Conservation (phyloP, 2,113 vertebrate genomes). For the Chunga burmeisteri region DNA sequence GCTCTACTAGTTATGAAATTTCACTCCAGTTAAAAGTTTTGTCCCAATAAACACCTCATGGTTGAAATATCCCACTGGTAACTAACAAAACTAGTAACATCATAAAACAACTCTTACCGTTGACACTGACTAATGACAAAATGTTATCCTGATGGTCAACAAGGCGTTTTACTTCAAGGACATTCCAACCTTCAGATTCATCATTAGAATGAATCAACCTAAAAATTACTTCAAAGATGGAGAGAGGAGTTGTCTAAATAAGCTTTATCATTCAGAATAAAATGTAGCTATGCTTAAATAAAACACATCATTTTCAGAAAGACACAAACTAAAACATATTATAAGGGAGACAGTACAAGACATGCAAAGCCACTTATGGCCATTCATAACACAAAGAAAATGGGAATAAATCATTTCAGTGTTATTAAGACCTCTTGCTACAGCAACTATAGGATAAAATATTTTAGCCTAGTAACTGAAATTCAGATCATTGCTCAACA, state of each 20-base stretch:
- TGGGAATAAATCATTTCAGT: neutral
- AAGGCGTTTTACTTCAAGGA: slow-evolving; percentile 81
- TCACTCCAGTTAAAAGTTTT: neutral
- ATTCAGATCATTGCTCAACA: neutral
- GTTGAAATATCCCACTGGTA: neutral
- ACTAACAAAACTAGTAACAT: neutral
- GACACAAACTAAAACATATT: neutral
- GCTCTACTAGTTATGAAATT: neutral
- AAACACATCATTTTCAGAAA: neutral
- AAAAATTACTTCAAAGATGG: slow-evolving; percentile 85
- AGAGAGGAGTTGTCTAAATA: neutral
- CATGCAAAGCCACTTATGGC: neutral
- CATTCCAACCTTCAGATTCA: slow-evolving; percentile 65
- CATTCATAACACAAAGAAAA: neutral
- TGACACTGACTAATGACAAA: slow-evolving; percentile 84
- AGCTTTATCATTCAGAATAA: neutral
- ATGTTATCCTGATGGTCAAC: slow-evolving; percentile 90
- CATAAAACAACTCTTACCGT: slow-evolving; percentile 71
- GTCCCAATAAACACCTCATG: neutral
- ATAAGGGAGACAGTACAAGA: neutral
- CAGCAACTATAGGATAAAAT: neutral
- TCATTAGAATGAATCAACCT: slow-evolving; percentile 74
- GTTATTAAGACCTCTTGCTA: neutral
- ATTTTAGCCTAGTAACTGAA: neutral
- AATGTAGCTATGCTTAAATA: neutral